Percentiles rank a stretch among this genome's conserved stretches.
Evolutionary conservation across 2,797 vertebrate species (phyloP).

Genomic region (Antennarius maculatus): DNA sequence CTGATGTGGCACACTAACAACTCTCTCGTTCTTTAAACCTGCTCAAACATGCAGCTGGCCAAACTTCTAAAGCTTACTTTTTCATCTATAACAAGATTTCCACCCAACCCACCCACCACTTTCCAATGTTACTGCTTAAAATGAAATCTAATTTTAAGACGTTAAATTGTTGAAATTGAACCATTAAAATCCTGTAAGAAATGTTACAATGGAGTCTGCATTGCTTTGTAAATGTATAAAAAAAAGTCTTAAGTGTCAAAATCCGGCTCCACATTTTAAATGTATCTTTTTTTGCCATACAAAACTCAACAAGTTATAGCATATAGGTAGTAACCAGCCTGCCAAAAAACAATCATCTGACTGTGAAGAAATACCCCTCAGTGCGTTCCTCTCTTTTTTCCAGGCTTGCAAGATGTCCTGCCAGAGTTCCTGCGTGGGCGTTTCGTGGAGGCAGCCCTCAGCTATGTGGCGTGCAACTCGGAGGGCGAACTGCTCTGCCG

Average conservation of each 20-base stretch:
- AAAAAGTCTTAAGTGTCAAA: neutral
- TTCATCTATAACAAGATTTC: neutral
- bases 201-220: neutral
- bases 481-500: conserved; percentile 92
- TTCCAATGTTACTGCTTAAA: neutral
- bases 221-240: neutral
- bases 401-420: conserved; percentile 94
- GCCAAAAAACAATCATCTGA: neutral
- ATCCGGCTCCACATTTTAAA: conserved; percentile 1
- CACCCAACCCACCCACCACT: too few species aligned
- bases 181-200: neutral
- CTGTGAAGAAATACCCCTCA: neutral
- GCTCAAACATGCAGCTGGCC: too few species aligned
- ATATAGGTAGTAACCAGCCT: neutral
- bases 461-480: conserved; percentile 95
- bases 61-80: too few species aligned
- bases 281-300: neutral
- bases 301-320: conserved; percentile 8
- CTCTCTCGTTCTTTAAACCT: too few species aligned
- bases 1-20: too few species aligned
- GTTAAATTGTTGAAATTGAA: neutral
- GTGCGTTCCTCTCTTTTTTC: conserved; percentile 3
- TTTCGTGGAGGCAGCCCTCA: conserved; percentile 94
- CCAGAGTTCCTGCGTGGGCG: conserved; percentile 91
- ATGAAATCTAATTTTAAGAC: conserved; percentile 1